Conservation (phyloP, 2,888 invertebrate species). For the Heliconius cydno region DNA sequence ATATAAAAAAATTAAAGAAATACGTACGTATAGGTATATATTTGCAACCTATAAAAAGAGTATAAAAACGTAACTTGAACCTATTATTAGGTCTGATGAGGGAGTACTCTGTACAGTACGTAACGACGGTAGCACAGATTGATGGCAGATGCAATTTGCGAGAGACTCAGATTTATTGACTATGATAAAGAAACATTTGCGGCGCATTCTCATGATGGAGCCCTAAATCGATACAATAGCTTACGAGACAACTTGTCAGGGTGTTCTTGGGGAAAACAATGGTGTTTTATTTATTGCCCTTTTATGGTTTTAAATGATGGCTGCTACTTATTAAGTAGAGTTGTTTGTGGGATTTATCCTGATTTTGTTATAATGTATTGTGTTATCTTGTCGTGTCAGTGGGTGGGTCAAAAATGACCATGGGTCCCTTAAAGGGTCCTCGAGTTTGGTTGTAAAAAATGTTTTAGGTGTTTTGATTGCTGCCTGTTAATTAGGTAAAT, state of each 20-base stretch:
- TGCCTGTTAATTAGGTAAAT: not conserved
- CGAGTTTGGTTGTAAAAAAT: not conserved
- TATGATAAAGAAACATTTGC: slow-evolving; percentile 72
- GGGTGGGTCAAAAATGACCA: not conserved
- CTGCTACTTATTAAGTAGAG: slow-evolving; percentile 6
- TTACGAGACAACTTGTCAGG: slow-evolving; percentile 42
- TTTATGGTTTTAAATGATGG: slow-evolving; percentile 11
- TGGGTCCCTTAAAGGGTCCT: not conserved
- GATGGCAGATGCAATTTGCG: slow-evolving; percentile 81
- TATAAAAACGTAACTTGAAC: not conserved
- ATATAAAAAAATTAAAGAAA: not conserved
- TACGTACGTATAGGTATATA: too few relatives aligned
- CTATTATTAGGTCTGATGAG: not conserved
- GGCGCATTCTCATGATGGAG: slow-evolving; percentile 64
- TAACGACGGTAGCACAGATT: slow-evolving; percentile 80
- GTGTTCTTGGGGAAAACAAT: slow-evolving; percentile 31
- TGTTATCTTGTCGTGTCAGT: not conserved
- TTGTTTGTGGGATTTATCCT: not conserved
- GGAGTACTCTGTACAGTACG: slow-evolving; percentile 56
- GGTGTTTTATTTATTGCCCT: slow-evolving; percentile 13
- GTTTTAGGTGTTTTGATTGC: not conserved
- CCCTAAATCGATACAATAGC: slow-evolving; percentile 53
- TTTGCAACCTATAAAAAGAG: not conserved
- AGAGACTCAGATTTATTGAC: slow-evolving; percentile 77
- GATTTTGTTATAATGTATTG: not conserved